Evolutionary conservation across 92 coral and sea anemone genomes (phyloP), one percentile per base, ranked within the genome.

Genomic region (Siderastrea siderea): DNA sequence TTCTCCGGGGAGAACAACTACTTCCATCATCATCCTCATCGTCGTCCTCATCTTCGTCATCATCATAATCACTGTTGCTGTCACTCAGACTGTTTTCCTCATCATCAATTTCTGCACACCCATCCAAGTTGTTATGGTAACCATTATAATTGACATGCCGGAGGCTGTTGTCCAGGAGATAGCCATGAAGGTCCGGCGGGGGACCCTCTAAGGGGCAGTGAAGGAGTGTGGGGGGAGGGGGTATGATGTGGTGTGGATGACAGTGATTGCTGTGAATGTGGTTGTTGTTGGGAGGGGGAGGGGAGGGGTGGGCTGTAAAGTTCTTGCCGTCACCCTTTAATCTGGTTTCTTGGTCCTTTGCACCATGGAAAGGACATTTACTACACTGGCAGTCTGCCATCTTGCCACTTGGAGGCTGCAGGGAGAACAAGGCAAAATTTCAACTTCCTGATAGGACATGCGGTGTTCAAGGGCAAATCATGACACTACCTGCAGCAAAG

Each of bases 31-130:
- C 94, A 47, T 84, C 93, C 2, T 86, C 89, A 43, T 89, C 91
- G 5, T 82, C 91, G 50, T 78, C 94, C 43, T 90, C 91, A 4
- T 87, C 89, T 17, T 84, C 80, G 15, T 90, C 77, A 46, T 83
- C 85, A 51, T 84, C 94, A 61, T 84, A 86, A 65, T 88, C 94
- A 89, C 94, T 88, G 77, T 88, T 90, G 85, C 92, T 81, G 81
- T 88, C 94, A 73, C 87, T 86, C 67, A 68, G 63, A 57, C 80
- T 83, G 90, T 60, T 88, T 47, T 82, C 78, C 45, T 55, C 81
- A 14, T 81, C 86, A 84, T 78, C 87, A 6, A 73, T 47, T 48
- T 74, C 81, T 68, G 43, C 48, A 68, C 87, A 84, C 16, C 92
- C 89, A 61, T 80, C 83, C 38, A 73, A 75, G 75, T 68, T 80